Conservation (phyloP, 2,113 vertebrate species). For the Rafetus swinhoei region DNA sequence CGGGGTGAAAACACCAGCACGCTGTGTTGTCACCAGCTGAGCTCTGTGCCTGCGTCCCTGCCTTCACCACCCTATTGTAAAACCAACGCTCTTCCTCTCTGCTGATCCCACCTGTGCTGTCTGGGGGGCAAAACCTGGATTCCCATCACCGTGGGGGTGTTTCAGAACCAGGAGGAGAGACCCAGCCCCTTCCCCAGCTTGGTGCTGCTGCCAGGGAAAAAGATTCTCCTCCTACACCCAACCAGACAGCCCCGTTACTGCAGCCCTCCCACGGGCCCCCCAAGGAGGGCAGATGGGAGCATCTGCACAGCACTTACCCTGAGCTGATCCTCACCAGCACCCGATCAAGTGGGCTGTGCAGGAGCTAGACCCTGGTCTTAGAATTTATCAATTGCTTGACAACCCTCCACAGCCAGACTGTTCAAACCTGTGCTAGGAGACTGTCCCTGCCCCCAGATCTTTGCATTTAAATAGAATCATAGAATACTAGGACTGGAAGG, state of each 20-base stretch:
- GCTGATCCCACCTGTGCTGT: not conserved
- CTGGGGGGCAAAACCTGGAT: not conserved
- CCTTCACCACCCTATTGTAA: not conserved
- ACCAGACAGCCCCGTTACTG: not conserved
- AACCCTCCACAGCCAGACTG: not conserved
- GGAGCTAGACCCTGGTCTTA: not conserved
- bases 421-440: not conserved
- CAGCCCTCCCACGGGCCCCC: not conserved
- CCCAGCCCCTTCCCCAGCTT: not conserved
- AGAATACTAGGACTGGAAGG: too few relatives aligned
- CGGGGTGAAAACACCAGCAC: not conserved
- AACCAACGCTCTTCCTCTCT: not conserved
- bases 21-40: not conserved
- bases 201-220: not conserved
- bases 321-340: not conserved
- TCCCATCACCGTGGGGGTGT: not conserved
- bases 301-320: not conserved
- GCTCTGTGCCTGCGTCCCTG: not conserved
- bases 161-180: not conserved
- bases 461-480: not conserved
- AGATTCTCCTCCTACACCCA: not conserved
- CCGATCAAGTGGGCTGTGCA: not conserved
- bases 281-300: not conserved
- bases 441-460: not conserved
- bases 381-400: not conserved